Base-by-base conservation (phyloP, 2,888 invertebrate species). In the Tachina lurida region DNA sequence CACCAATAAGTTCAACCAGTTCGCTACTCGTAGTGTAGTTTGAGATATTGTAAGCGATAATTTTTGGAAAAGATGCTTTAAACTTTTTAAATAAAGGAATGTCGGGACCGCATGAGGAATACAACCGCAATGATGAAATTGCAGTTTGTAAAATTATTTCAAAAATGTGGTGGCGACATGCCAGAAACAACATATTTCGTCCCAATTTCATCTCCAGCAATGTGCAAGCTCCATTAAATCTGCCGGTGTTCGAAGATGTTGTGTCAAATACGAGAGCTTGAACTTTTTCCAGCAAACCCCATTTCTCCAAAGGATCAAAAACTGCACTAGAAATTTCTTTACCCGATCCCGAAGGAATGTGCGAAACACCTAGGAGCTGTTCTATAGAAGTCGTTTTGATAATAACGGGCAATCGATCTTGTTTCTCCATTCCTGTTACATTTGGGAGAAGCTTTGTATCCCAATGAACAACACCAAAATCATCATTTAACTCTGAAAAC, bases 401-500 rank as follows among this genome's bases (percentile, higher is more conserved):
- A 71, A 31, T 71, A 58, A 71, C 15, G 19, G 43, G 45, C 45
- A 71, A 56, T 15, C 56, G 45, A 43, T 71, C 19, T 67, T 56
- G 56, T 71, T 56, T 45, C 58, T 71, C 52, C 10, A 71, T 41
- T 63, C 52, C 52, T 39, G 63, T 63, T 22, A 62, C 22, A 62
- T 62, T 62, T 62, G n/a, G 19, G 49, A 62, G 62, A 62, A 62
- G 49, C 62, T 74, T 75, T 17, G 43, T 75, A 75, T 63, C 63
- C 74, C 74, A 75, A 54, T 63, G n/a, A 47, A 63, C 54, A 52
- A 63, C 22, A 63, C 13, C 22, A 75, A 75, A 75, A 63, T 63
- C 74, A 52, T 8, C 71, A 71, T 56, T 70, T 70, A 56, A 56
- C 17, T 56, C 10, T 43, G 41, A 39, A 13, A 70, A 71, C 58